These are phyloP conservation scores for Agelaius tricolor DNA, from an alignment of 2,113 vertebrate genomes.

Conservation along the genomic window DNA sequence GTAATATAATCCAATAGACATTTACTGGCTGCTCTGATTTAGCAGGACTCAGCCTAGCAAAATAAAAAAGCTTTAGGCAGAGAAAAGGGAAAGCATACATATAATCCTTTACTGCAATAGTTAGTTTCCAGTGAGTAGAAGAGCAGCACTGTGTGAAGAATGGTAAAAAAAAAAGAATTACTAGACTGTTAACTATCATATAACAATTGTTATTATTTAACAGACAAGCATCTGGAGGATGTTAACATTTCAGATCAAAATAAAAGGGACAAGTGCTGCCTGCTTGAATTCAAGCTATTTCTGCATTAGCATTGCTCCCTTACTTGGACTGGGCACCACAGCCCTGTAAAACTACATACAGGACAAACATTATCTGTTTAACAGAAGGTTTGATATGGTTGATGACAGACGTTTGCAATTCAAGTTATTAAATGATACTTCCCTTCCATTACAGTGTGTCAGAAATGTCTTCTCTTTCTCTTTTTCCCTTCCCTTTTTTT, in stretches of 20 bases:
- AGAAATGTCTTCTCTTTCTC: neutral
- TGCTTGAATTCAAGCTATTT: constrained; percentile 31
- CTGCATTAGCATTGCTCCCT: neutral
- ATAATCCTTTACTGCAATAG: neutral
- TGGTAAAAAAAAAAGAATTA: neutral
- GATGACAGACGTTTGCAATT: constrained; percentile 48
- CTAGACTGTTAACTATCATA: neutral
- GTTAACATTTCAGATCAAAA: constrained; percentile 47
- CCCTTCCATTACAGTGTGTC: constrained; percentile 23
- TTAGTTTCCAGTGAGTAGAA: neutral
- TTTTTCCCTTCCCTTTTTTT: constrained; percentile 5
- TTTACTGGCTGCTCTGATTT: constrained; percentile 31
- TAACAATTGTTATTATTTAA: constrained; percentile 52
- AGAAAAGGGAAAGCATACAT: neutral
- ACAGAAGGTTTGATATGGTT: constrained; percentile 29
- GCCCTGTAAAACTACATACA: constrained; percentile 20
- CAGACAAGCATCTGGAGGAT: constrained; percentile 25
- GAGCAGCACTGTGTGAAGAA: neutral
- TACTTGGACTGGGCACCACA: neutral
- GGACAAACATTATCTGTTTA: constrained; percentile 41
- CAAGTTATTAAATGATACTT: constrained; percentile 36
- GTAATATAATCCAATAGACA: constrained; percentile 43
- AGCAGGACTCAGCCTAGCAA: neutral
- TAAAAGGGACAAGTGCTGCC: constrained; percentile 46
- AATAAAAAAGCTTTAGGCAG: neutral